Evolutionary conservation across 1,140 invertebrate species (phyloP).

Genomic region (Colletes latitarsis): DNA sequence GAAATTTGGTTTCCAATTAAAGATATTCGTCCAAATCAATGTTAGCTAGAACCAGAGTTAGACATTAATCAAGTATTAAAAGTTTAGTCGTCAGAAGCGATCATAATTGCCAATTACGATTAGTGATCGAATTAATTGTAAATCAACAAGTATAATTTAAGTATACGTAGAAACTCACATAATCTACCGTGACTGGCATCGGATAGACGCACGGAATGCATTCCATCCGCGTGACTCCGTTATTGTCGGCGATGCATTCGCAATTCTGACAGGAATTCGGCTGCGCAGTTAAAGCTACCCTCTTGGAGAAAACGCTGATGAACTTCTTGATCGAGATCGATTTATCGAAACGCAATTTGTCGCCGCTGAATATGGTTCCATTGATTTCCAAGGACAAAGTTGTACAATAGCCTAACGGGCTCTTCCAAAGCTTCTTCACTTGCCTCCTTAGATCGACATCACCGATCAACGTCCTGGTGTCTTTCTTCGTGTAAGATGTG

Average conservation of each 20-base stretch:
- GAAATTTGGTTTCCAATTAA: too few species aligned
- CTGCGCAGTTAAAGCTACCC: constrained; percentile 84
- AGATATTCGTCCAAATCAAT: too few species aligned
- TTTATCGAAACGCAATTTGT: constrained; percentile 83
- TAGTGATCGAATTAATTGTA: too few species aligned
- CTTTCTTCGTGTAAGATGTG: constrained; percentile 89
- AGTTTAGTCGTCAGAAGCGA: too few species aligned
- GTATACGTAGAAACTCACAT: constrained; percentile 75
- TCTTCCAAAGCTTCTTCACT: constrained; percentile 88
- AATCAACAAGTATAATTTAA: neutral
- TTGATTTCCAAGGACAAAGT: constrained; percentile 91
- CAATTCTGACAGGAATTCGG: constrained; percentile 86
- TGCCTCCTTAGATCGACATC: constrained; percentile 86
- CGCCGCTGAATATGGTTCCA: constrained; percentile 87
- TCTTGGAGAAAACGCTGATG: constrained; percentile 85
- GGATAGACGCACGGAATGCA: constrained; percentile 84
- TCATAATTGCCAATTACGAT: too few species aligned
- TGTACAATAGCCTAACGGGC: constrained; percentile 88
- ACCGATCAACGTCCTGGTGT: constrained; percentile 84
- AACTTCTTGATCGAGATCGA: constrained; percentile 85
- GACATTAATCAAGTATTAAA: too few species aligned
- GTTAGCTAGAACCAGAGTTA: too few species aligned
- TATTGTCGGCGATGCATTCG: constrained; percentile 86
- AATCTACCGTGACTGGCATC: constrained; percentile 79
- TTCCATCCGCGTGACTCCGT: constrained; percentile 85